Base-by-base conservation (phyloP, 1,140 invertebrate genomes). In the Orussus abietinus region DNA sequence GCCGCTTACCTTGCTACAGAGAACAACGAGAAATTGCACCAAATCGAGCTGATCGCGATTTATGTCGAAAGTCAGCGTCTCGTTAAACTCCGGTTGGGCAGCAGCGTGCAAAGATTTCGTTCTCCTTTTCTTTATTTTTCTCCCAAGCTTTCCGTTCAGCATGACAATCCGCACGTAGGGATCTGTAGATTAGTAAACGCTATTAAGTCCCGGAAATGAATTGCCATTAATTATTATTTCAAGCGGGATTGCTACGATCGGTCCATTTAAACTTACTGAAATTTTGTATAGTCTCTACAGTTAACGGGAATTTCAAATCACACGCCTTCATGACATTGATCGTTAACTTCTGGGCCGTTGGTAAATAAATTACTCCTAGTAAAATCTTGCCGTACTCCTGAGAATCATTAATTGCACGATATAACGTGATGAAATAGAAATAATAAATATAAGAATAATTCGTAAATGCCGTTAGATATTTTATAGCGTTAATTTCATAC, bases 231-330 rank as follows among this genome's bases (percentile, higher is more conserved):
- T n/a, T n/a, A n/a, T n/a, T n/a, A n/a, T n/a, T n/a, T n/a, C n/a
- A n/a, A n/a, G n/a, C n/a, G n/a, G n/a, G n/a, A n/a, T n/a, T n/a
- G n/a, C n/a, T n/a, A n/a, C n/a, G n/a, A n/a, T n/a, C n/a, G n/a
- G n/a, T n/a, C n/a, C n/a, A n/a, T n/a, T n/a, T n/a, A n/a, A 29
- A 69, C 76, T 74, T 57, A 78, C 76, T 67, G 49, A 77, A 77
- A 14, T 64, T 37, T 10, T 64, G 61, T 21, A 71, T 29, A 47
- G 49, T 63, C 11, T 59, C 37, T 22, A 68, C 56, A 21, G 59
- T 42, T 5, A 64, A 47, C 25, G 47, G 47, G 38, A 66, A 65
- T 53, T 71, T 74, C 29, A 79, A 55, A 52, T 76, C 69, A 11
- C 66, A 69, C 9, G 74, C 47, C 55, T 76, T 76, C 39, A 76